Percentiles rank a stretch among this genome's conserved stretches.
Evolutionary conservation across 2,888 invertebrate species (phyloP).

Genomic region (Palloptera scutellata): DNA sequence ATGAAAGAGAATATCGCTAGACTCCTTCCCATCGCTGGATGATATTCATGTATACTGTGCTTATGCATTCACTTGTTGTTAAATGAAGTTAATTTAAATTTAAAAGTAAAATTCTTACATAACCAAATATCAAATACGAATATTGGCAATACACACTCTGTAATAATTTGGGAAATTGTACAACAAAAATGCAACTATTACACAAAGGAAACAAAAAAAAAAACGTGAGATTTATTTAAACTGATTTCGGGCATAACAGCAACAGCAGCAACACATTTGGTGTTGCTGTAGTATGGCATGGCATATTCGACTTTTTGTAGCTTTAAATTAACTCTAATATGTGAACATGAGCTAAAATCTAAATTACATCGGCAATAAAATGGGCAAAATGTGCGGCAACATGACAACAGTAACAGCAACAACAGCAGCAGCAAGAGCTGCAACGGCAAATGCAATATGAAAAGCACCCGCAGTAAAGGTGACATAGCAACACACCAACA

Average conservation of each 20-base stretch:
- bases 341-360: slow-evolving; percentile 21
- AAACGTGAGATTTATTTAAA: slow-evolving; percentile 24
- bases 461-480: not conserved
- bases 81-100: no score
- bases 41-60: no score
- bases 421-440: slow-evolving; percentile 28
- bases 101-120: not conserved
- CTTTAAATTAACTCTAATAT: slow-evolving; percentile 13
- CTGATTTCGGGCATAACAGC: slow-evolving; percentile 11
- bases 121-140: slow-evolving; percentile 1
- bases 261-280: not conserved
- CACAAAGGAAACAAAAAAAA: not conserved
- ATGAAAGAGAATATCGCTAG: no score
- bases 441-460: slow-evolving; percentile 12
- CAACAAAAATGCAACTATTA: not conserved
- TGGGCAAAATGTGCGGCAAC: not conserved
- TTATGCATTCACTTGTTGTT: no score
- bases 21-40: no score
- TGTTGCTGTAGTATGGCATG: not conserved
- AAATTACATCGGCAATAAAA: slow-evolving; percentile 22
- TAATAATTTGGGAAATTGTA: not conserved
- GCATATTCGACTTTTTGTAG: slow-evolving; percentile 23
- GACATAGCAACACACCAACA: not conserved
- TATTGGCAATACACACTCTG: slow-evolving; percentile 3
- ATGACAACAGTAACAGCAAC: slow-evolving; percentile 16